Evolutionary conservation across 2,113 vertebrate species (phyloP).

Genomic region (Pseudorasbora parva): DNA sequence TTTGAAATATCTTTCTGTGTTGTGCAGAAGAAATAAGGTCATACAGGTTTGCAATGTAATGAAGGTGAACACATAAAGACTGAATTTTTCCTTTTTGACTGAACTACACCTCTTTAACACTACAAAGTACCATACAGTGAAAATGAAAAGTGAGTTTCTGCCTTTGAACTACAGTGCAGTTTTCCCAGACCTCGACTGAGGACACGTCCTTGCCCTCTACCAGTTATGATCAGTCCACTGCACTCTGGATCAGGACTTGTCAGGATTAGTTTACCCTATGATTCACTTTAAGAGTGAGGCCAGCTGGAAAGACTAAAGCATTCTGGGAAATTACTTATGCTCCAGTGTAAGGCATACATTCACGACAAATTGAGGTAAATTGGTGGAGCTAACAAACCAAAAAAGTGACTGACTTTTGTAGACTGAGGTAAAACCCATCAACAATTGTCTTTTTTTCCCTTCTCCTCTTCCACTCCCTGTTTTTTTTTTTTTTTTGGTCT

Average conservation of each 20-base stretch:
- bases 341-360: neutral
- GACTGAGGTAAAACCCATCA: slow-evolving; percentile 16
- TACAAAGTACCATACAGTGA: neutral
- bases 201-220: neutral
- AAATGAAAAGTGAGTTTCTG: neutral
- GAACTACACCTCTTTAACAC: neutral
- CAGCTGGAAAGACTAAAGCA: slow-evolving; percentile 21
- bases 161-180: slow-evolving; percentile 19
- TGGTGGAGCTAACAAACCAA: slow-evolving; percentile 24
- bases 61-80: neutral
- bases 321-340: slow-evolving; percentile 25
- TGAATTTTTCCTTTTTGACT: neutral
- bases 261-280: slow-evolving; percentile 29
- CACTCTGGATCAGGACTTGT: slow-evolving; percentile 22
- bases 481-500: neutral
- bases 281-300: slow-evolving; percentile 9
- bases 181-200: slow-evolving; percentile 17
- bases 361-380: slow-evolving; percentile 1
- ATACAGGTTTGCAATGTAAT: neutral
- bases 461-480: slow-evolving; percentile 23
- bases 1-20: neutral
- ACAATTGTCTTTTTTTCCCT: slow-evolving; percentile 7
- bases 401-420: slow-evolving; percentile 33
- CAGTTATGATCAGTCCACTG: slow-evolving; percentile 17
- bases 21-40: neutral